phyloP scores from a whole-genome alignment of 2,113 vertebrate species.

The Glaucomys volans region DNA sequence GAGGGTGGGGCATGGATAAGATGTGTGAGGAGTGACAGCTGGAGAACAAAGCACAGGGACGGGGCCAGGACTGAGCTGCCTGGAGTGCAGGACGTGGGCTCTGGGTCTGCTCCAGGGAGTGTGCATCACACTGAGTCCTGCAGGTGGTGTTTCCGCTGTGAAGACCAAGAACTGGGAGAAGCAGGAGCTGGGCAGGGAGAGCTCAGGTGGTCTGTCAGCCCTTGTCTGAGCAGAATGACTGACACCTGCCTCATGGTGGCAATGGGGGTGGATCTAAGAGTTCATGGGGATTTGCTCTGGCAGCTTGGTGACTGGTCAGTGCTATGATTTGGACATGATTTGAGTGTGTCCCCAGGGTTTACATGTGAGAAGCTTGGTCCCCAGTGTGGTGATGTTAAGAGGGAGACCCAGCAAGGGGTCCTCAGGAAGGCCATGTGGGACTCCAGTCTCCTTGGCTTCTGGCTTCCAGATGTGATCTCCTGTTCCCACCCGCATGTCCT shows the following conservation, averaged over 20 bases:
- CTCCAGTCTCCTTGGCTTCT: not conserved
- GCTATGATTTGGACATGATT: not conserved
- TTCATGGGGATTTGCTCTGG: fast-evolving
- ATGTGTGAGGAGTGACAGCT: fast-evolving
- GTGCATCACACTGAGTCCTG: too few species aligned
- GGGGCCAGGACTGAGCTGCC: too few species aligned
- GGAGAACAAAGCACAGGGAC: not conserved
- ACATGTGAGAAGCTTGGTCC: not conserved
- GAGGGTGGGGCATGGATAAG: not conserved
- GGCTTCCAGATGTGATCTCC: not conserved
- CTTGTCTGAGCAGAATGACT: not conserved
- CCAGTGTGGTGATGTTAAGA: too few species aligned
- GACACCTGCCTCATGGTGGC: fast-evolving
- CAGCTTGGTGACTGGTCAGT: not conserved
- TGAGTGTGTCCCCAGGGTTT: not conserved
- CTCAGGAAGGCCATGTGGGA: not conserved
- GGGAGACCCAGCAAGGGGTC: not conserved
- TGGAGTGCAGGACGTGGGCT: too few species aligned
- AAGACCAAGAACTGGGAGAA: too few species aligned
- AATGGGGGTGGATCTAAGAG: too few species aligned
- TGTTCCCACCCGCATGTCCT: too few species aligned
- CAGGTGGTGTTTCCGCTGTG: too few species aligned
- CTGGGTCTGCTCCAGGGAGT: too few species aligned
- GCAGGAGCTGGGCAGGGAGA: too few species aligned
- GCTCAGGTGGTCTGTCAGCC: not conserved